Evolutionary conservation across 2,888 invertebrate genomes (phyloP), one percentile per base, ranked within the genome.

Genomic region (Andricus curvator): DNA sequence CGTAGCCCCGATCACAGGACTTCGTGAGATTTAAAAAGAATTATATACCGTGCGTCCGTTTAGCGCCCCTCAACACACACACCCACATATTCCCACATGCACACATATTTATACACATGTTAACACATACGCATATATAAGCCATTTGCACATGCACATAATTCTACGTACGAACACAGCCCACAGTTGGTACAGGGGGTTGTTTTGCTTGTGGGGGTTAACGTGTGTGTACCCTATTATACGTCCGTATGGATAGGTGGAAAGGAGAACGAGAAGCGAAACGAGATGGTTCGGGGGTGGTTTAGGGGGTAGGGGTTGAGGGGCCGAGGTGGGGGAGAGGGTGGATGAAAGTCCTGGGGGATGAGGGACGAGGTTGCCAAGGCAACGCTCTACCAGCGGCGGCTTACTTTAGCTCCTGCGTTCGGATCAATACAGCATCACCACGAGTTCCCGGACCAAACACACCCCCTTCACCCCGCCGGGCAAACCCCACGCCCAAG

Each of bases 401-500:
- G 89, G 91, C 90, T 91, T 91, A 90, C 89, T 91, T 91, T 90
- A 90, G 91, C 91, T 89, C 89, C 82, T 86, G 89, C 88, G 87
- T 87, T 85, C 87, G 90, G 92, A 92, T 92, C 92, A 92, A 92
- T 92, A 92, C 92, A 92, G 92, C 92, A 91, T 92, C 92, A 89
- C 86, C 88, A 89, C 82, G 85, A 86, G 88, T 87, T 90, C 92
- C 92, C 91, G 92, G 91, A 91, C 92, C 91, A 91, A 91, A 91
- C 89, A 89, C 91, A 89, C 87, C 88, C 89, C 85, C 89, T 88
- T 85, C 87, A 84, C 83, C 87, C 51, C 85, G 83, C 85, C 83
- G 62, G 81, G 85, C 84, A 82, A 84, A 83, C 80, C 85, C 82
- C 83, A 77, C 85, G 81, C 85, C 85, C 80, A 82, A 83, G 81